Evolutionary conservation across 2,113 vertebrate species (phyloP).

Genomic region (Oreochromis tanganicae): DNA sequence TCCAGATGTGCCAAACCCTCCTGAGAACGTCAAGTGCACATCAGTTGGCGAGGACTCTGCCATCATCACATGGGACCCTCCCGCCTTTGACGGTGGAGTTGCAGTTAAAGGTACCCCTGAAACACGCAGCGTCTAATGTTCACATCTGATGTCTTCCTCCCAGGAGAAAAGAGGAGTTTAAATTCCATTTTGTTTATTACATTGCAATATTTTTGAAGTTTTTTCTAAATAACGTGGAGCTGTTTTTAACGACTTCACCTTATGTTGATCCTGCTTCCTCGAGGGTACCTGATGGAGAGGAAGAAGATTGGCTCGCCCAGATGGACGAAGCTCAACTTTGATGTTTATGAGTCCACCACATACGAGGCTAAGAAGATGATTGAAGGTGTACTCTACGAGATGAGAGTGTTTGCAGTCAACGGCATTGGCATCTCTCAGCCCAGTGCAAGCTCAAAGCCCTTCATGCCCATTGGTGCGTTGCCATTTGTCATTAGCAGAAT

Average conservation of each 20-base stretch:
- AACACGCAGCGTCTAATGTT: background rate
- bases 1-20: constrained; percentile 84
- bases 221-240: background rate
- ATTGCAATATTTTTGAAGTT: background rate
- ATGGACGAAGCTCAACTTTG: constrained; percentile 93
- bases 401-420: constrained; percentile 87
- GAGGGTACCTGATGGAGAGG: constrained; percentile 88
- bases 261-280: background rate
- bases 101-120: constrained; percentile 76
- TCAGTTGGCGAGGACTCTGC: constrained; percentile 84
- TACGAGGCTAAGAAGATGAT: constrained; percentile 89
- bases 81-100: constrained; percentile 80
- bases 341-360: constrained; percentile 73
- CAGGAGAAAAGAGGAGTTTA: constrained; percentile 6
- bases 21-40: constrained; percentile 77
- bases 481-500: constrained; percentile 15
- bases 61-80: constrained; percentile 79
- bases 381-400: constrained; percentile 86
- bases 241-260: background rate
- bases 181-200: background rate
- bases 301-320: constrained; percentile 83
- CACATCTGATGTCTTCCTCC: constrained; percentile 26
- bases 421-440: constrained; percentile 83
- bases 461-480: constrained; percentile 76
- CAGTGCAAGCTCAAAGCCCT: constrained; percentile 76